Conservation (phyloP, 2,888 invertebrate species). For the Pseudanteris insignis region DNA sequence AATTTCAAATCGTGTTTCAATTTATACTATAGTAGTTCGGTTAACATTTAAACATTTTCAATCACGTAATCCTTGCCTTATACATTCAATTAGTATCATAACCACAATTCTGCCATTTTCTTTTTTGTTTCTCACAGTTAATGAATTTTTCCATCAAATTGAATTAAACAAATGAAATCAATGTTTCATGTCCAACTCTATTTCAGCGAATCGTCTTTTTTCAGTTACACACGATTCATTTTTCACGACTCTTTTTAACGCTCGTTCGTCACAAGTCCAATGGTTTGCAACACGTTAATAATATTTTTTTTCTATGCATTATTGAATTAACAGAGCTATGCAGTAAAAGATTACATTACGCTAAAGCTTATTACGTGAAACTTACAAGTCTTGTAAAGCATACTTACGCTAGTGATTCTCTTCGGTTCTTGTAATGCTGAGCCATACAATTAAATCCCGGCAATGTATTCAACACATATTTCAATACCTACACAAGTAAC, state of each 20-base stretch:
- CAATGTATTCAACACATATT: too few species aligned
- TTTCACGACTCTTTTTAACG: neutral
- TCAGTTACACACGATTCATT: neutral
- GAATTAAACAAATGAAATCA: conserved; percentile 26
- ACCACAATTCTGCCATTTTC: conserved; percentile 22
- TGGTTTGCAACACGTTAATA: neutral
- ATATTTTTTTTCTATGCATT: conserved; percentile 5
- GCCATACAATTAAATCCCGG: conserved; percentile 19
- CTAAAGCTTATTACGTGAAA: conserved; percentile 28
- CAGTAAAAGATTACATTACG: conserved; percentile 23
- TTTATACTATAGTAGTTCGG: too few species aligned
- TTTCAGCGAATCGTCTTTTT: neutral
- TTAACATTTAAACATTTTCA: too few species aligned
- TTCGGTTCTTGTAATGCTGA: conserved; percentile 16
- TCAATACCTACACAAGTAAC: too few species aligned
- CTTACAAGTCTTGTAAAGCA: conserved; percentile 34
- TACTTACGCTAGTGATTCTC: conserved; percentile 16
- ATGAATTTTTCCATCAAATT: conserved; percentile 19
- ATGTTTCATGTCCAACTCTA: conserved; percentile 2
- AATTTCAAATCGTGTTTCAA: too few species aligned
- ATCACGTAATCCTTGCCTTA: conserved; percentile 18
- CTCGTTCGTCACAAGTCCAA: neutral
- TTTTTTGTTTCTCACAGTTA: conserved; percentile 21
- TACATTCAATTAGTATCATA: conserved; percentile 30
- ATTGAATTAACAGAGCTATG: conserved; percentile 12